Evolutionary conservation across 37 sponge, comb jelly and placozoan genomes (phyloP).

Genomic region (Corticium candelabrum): DNA sequence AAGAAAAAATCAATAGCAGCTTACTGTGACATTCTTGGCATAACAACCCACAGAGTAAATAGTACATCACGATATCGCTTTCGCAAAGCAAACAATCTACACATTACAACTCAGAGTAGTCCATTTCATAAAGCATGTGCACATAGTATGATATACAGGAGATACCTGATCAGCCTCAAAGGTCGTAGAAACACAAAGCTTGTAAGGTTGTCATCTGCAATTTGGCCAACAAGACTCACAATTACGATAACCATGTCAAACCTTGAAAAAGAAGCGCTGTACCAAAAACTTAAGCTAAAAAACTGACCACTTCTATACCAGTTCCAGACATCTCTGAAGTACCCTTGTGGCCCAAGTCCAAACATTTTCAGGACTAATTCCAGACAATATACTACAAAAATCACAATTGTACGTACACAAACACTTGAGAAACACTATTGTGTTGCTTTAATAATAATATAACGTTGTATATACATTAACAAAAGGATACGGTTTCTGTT

Average conservation of each 20-base stretch:
- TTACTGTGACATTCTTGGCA: not conserved
- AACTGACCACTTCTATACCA: not conserved
- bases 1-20: not conserved
- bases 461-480: too few relatives aligned
- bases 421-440: too few relatives aligned
- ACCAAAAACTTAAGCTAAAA: not conserved
- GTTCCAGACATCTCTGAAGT: not conserved
- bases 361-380: not conserved
- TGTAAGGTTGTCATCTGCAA: not conserved
- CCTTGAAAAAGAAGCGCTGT: not conserved
- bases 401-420: too few relatives aligned
- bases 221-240: not conserved
- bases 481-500: too few relatives aligned
- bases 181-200: conserved; percentile 6
- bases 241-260: conserved; percentile 7
- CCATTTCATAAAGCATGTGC: not conserved
- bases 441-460: too few relatives aligned
- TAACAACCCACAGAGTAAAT: not conserved
- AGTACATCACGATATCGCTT: not conserved
- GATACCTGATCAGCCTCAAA: not conserved
- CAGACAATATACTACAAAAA: not conserved
- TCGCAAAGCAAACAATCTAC: not conserved
- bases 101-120: not conserved
- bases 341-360: not conserved
- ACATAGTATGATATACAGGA: not conserved